phyloP scores from a whole-genome alignment of 2,797 vertebrate species.

The Tokudaia tokunoshimensis region DNA sequence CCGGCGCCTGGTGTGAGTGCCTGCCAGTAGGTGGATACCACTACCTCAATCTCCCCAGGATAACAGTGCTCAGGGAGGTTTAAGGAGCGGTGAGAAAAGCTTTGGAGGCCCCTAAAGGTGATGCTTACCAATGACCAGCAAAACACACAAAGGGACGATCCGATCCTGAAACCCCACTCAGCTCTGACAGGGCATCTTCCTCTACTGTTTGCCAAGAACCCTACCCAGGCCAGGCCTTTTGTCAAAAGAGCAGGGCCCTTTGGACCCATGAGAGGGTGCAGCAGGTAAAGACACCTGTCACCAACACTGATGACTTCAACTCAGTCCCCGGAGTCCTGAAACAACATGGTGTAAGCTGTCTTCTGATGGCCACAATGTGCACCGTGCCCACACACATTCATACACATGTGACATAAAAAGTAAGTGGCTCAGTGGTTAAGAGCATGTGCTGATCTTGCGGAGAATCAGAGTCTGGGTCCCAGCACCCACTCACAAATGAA shows the following conservation, averaged over 20 bases:
- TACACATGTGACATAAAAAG: background rate
- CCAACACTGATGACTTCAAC: background rate
- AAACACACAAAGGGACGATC: background rate
- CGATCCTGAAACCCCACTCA: background rate
- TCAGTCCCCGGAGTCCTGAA: background rate
- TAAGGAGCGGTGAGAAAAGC: background rate
- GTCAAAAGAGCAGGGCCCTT: conserved; percentile 6
- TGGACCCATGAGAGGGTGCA: background rate
- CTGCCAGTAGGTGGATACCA: background rate
- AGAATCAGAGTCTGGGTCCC: background rate
- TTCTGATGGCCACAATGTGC: background rate
- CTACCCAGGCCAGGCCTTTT: background rate
- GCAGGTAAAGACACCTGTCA: background rate
- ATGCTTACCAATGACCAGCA: background rate
- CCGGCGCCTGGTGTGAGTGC: background rate
- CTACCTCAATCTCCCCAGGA: background rate
- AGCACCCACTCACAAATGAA: background rate
- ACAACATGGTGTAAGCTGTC: background rate
- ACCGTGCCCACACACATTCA: background rate
- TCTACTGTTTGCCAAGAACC: background rate
- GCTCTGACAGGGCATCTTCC: conserved; percentile 21
- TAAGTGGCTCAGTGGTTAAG: background rate
- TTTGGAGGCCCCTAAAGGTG: background rate
- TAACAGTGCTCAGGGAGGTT: background rate
- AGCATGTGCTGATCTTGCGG: background rate